These are phyloP conservation scores for Marisa cornuarietis DNA, from an alignment of 1,140 invertebrate species.

Conservation along the genomic window DNA sequence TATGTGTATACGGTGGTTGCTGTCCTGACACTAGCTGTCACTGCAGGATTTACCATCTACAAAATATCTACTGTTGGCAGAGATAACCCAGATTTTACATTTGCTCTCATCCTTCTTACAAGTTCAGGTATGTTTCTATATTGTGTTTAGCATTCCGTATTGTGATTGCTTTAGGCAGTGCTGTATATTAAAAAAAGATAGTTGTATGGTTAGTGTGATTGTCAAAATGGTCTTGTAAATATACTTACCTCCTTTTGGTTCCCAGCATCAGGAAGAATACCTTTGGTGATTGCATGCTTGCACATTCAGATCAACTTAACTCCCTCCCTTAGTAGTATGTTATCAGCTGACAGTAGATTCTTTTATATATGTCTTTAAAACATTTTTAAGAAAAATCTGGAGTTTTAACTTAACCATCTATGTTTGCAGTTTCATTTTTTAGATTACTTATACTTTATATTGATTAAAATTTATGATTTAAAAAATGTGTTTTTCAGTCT, in stretches of 20 bases:
- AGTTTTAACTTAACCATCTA: neutral
- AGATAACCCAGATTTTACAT: constrained; percentile 47
- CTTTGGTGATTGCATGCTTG: neutral
- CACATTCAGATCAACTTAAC: neutral
- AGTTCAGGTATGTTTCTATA: constrained; percentile 43
- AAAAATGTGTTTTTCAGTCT: constrained; percentile 41
- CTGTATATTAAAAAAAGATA: no score
- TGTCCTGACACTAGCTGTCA: constrained; percentile 28
- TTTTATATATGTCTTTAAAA: neutral
- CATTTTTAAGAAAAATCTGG: neutral
- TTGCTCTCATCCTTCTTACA: constrained; percentile 47
- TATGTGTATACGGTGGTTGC: constrained; percentile 37
- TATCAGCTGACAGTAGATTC: neutral
- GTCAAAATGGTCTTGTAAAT: no score
- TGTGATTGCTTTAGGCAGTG: no score
- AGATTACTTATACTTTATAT: no score
- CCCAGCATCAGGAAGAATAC: no score
- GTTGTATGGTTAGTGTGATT: no score
- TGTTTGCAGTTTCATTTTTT: neutral
- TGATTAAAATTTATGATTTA: neutral
- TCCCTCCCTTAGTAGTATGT: no score
- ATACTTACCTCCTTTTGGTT: no score
- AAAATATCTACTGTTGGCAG: constrained; percentile 33
- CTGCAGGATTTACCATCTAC: constrained; percentile 42
- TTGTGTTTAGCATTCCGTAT: neutral